Base-by-base conservation (phyloP, 2,797 vertebrate species). In the Meriones psammophilus region DNA sequence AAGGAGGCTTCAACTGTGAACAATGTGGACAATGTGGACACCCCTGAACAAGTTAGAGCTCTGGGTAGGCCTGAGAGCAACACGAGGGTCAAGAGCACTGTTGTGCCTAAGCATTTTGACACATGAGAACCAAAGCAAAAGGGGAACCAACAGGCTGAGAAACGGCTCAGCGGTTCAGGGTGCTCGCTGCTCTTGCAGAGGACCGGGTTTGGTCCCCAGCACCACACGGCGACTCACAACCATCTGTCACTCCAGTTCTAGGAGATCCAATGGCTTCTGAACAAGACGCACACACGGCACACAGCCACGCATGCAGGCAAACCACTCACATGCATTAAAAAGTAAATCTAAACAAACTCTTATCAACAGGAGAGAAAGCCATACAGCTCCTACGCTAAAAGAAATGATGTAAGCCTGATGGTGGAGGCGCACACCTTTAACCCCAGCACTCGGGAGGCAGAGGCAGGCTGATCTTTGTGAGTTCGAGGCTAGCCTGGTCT, bases 91-190 rank as follows among this genome's bases (percentile, higher is more conserved):
- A 84, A 50, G 2, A 22, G 83, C 60, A 66, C 1, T 39, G n/a
- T 12, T 74, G n/a, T 14, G 4, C 28, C 50, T 89, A 46, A 84
- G 56, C 24, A 33, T 42, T 84, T 94, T 69, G 73, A 88, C 30
- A 83, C 28, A 46, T 5, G 22, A 71, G 81, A 77, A 86, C 78
- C 86, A 79, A 79, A 58, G 50, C 58, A 86, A 79, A 94, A 88
- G 54, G 5, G 36, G 42, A 86, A 92, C 69, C 74, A 54, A 78
- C 8, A 62, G 64, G 64, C 42, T 42, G 10, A 54, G 30, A 15
- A 50, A 7, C 24, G 6, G 30, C 60, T 69, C 42, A 0, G 15
- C 4, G 28, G 28, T 46, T 20, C 20, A 7, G 83, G 50, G 42
- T 14, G 4, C 20, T 50, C 1, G 83, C 62, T 68, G 64, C 64